phyloP scores from a whole-genome alignment of 2,113 vertebrate genomes.

The Hyperoodon ampullatus region DNA sequence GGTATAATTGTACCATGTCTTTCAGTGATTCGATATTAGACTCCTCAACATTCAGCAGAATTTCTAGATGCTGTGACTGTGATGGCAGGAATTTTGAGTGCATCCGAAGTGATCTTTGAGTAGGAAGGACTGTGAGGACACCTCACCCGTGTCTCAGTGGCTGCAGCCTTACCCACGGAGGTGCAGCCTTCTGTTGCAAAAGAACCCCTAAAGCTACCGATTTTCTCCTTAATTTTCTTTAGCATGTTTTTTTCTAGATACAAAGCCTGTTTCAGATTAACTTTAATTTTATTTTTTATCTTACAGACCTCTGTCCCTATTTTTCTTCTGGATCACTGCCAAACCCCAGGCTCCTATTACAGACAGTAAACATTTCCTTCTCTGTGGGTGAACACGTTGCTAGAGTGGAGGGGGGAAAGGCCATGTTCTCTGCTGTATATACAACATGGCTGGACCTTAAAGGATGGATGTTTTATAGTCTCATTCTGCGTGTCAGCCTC shows the following conservation, averaged over 20 bases:
- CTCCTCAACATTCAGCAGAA: neutral
- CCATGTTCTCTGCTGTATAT: accelerated
- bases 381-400: neutral
- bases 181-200: neutral
- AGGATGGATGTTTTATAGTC: neutral
- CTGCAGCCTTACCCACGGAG: neutral
- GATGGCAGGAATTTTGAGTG: neutral
- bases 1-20: neutral
- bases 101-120: neutral
- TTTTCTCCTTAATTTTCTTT: slow-evolving; percentile 2
- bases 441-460: neutral
- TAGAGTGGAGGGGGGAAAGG: neutral
- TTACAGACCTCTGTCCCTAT: neutral
- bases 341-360: neutral
- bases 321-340: neutral
- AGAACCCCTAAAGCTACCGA: neutral
- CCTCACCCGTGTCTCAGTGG: neutral
- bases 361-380: neutral
- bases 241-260: neutral
- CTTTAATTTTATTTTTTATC: slow-evolving; percentile 10
- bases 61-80: neutral
- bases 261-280: neutral
- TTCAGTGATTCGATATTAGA: neutral
- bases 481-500: neutral
- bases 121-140: neutral